phyloP scores from a whole-genome alignment of 2,113 vertebrate species.

The Condylura cristata region DNA sequence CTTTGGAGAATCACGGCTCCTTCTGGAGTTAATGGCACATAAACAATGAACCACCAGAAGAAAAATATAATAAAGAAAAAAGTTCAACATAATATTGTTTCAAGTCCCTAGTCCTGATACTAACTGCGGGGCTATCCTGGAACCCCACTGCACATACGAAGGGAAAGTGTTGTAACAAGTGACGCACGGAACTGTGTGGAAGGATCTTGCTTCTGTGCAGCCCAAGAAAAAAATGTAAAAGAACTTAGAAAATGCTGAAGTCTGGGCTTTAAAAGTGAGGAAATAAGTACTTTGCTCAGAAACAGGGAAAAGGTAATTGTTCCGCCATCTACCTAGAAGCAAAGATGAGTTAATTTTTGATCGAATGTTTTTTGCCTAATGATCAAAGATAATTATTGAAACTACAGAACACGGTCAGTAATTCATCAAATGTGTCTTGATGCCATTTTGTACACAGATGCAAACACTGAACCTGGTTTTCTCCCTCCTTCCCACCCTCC shows the following conservation, averaged over 20 bases:
- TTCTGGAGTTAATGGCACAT: not conserved
- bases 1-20: not conserved
- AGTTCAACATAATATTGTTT: not conserved
- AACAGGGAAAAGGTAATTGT: not conserved
- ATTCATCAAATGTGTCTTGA: not conserved
- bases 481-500: not conserved
- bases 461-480: not conserved
- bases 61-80: not conserved
- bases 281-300: not conserved
- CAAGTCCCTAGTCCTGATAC: not conserved
- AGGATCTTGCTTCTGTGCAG: not conserved
- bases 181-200: not conserved
- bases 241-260: not conserved
- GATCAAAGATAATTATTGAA: not conserved
- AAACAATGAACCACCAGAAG: not conserved
- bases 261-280: rapidly evolving
- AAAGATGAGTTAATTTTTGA: not conserved
- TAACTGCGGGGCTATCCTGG: not conserved
- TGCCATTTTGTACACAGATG: not conserved
- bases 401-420: not conserved
- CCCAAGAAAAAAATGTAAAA: not conserved
- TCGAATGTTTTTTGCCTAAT: not conserved
- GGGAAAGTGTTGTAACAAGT: not conserved
- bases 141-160: not conserved
- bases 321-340: not conserved